These are phyloP conservation scores for Mechanitis messenoides DNA, from an alignment of 2,888 invertebrate species.

Conservation along the genomic window DNA sequence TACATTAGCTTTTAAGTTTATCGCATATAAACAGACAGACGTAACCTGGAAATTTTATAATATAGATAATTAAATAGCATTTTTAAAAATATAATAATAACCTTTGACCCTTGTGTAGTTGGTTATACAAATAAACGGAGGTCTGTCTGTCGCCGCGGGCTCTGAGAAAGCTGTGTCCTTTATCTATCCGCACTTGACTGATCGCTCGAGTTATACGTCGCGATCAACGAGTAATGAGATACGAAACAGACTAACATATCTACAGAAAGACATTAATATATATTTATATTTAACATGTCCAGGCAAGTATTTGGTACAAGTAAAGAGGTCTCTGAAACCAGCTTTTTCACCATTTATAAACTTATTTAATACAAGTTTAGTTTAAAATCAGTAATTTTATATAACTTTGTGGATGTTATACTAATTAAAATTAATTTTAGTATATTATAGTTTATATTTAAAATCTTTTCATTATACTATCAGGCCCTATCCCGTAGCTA, in stretches of 20 bases:
- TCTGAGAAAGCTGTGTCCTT: constrained; percentile 69
- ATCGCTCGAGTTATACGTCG: constrained; percentile 61
- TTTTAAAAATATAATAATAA: constrained; percentile 11
- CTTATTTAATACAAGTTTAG: too few species aligned
- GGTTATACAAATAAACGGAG: constrained; percentile 19
- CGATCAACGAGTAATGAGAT: constrained; percentile 58
- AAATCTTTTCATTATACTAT: too few species aligned
- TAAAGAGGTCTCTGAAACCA: too few species aligned
- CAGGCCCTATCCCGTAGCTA: constrained; percentile 15
- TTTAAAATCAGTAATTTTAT: too few species aligned
- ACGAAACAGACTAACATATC: constrained; percentile 33
- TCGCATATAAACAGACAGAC: too few species aligned
- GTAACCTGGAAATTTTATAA: too few species aligned
- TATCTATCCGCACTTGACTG: constrained; percentile 53
- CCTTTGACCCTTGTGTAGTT: constrained; percentile 20
- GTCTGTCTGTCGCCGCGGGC: constrained; percentile 19
- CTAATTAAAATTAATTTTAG: too few species aligned
- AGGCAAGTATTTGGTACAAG: background rate
- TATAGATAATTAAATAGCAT: background rate
- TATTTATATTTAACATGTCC: background rate
- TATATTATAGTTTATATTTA: too few species aligned
- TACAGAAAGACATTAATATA: constrained; percentile 9
- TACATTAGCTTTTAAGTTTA: too few species aligned
- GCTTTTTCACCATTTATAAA: too few species aligned
- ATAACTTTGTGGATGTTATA: too few species aligned